Evolutionary conservation across 1,140 invertebrate genomes (phyloP).

Genomic region (Drosophila rhopaloa): DNA sequence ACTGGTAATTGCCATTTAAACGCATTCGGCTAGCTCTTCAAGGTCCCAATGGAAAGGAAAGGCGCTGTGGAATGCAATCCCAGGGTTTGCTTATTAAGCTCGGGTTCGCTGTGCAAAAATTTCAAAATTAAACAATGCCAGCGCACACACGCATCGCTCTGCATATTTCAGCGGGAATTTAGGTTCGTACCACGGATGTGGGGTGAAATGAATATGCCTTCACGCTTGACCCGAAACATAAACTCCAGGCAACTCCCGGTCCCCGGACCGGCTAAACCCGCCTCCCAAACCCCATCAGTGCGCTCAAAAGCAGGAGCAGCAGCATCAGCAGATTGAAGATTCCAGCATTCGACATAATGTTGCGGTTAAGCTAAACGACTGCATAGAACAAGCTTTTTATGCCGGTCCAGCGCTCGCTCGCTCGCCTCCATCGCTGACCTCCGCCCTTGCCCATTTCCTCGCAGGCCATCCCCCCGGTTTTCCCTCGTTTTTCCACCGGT

Average conservation of each 20-base stretch:
- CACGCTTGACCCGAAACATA: slow-evolving; percentile 74
- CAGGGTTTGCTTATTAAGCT: slow-evolving; percentile 34
- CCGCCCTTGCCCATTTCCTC: slow-evolving; percentile 7
- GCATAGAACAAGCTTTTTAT: slow-evolving; percentile 82
- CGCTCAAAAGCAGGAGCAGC: slow-evolving; percentile 17
- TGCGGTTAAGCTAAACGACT: slow-evolving; percentile 80
- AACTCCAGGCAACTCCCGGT: slow-evolving; percentile 49
- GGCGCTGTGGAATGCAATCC: slow-evolving; percentile 27
- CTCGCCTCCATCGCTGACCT: slow-evolving; percentile 36
- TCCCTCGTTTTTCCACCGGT: slow-evolving; percentile 1
- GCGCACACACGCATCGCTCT: slow-evolving; percentile 45
- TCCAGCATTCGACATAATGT: slow-evolving; percentile 82
- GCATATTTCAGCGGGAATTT: slow-evolving; percentile 75
- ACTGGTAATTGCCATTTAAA: slow-evolving; percentile 63
- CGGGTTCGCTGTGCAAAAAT: slow-evolving; percentile 26
- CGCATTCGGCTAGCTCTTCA: slow-evolving; percentile 29
- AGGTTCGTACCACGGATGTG: slow-evolving; percentile 23
- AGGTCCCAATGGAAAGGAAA: slow-evolving; percentile 5
- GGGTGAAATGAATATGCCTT: slow-evolving; percentile 71
- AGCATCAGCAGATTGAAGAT: slow-evolving; percentile 75
- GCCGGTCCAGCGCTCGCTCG: slow-evolving; percentile 43
- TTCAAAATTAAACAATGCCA: slow-evolving; percentile 54
- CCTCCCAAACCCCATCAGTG: too few relatives aligned
- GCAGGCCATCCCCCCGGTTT: background rate
- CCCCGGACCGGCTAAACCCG: slow-evolving; percentile 7